Evolutionary conservation across 2,797 vertebrate species (phyloP), one percentile per base, ranked within the genome.

Genomic region (Vultur gryphus): DNA sequence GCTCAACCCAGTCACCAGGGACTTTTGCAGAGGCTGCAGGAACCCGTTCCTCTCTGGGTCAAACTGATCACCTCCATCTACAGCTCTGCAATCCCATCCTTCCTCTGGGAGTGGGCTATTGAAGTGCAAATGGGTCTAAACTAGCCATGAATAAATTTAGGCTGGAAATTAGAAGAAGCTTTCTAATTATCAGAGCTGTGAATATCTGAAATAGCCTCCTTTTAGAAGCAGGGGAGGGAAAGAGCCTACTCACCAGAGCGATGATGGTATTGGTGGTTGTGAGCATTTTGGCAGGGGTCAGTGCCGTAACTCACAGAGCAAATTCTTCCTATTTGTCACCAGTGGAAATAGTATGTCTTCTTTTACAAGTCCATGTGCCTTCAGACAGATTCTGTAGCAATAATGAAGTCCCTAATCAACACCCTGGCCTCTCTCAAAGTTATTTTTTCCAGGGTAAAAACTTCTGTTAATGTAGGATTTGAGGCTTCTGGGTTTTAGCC

Each of bases 101-200:
- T 70, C 89, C 89, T 65, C 57, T 88, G 91, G 96, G 92, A 96
- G 14, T 2, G 18, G 17, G 61, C 51, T 91, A 95, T 94, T 94
- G 85, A 93, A 94, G 89, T 91, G 94, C 72, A 97, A 96, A 95
- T 95, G 43, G 26, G 4, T 65, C 84, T 72, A 87, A 92, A 94
- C 49, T 16, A 90, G 31, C 72, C 93, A 96, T 94, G 96, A 96
- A 95, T 96, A 91, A 95, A 95, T 95, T 95, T 71, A 55, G 20
- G 4, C 37, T 95, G 76, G 59, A 96, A 95, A 93, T 91, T 93
- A 95, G 71, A 78, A 91, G 66, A 31, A 70, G 76, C 11, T 84
- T 96, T 95, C 80, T 95, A 90, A 96, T 96, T 94, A 94, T 92
- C 46, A 41, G 92, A 79, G 77, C 62, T 46, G 61, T 67, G 80